Percentiles rank a stretch among this genome's conserved stretches.
Conservation (phyloP, 2,113 vertebrate species). For the Bufo gargarizans region DNA sequence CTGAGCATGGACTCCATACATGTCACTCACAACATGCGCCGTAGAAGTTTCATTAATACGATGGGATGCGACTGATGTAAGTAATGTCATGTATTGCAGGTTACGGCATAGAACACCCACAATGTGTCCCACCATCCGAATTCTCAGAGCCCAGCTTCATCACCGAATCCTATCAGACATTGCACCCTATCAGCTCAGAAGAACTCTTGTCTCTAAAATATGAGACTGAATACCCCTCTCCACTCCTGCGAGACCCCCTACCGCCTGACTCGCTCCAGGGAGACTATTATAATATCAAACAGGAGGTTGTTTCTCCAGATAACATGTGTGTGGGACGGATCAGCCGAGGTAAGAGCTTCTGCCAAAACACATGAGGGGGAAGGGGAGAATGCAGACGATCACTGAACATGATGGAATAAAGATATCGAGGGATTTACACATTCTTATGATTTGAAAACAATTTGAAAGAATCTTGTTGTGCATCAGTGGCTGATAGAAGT, state of each 20-base stretch:
- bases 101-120: slow-evolving; percentile 96
- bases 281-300: slow-evolving; percentile 94
- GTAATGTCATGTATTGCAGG: slow-evolving; percentile 63
- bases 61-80: neutral
- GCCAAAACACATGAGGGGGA: no score
- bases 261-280: slow-evolving; percentile 81
- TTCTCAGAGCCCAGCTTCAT: slow-evolving; percentile 99
- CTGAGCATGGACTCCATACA: neutral
- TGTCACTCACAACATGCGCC: neutral
- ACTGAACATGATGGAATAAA: neutral
- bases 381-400: neutral
- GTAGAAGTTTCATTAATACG: no score
- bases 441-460: neutral
- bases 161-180: slow-evolving; percentile 98
- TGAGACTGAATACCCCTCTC: slow-evolving; percentile 89
- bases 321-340: slow-evolving; percentile 98
- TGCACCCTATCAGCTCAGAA: slow-evolving; percentile 97
- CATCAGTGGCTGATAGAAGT: neutral
- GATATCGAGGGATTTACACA: neutral
- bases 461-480: no score
- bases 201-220: slow-evolving; percentile 97
- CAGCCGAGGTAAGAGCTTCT: slow-evolving; percentile 84
- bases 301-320: slow-evolving; percentile 94
- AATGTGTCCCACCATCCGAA: slow-evolving; percentile 97
- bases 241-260: slow-evolving; percentile 89